Evolutionary conservation across 1,140 invertebrate species (phyloP).

Genomic region (Tetragonula clypearis): DNA sequence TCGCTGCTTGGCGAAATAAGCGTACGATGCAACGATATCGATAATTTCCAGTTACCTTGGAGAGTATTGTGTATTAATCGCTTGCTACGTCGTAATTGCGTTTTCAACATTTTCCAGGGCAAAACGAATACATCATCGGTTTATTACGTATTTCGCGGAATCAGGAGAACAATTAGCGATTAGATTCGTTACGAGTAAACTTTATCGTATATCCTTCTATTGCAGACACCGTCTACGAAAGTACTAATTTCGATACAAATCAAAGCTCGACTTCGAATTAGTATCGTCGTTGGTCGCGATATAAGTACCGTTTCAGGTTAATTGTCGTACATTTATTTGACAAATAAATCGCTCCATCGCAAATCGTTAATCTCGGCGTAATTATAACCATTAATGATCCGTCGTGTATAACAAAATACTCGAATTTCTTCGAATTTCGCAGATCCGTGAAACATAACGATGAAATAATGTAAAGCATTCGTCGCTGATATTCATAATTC

Average conservation of each 20-base stretch:
- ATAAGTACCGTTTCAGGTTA: background rate
- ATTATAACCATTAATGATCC: too few species aligned
- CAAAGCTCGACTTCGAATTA: background rate
- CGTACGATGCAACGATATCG: slow-evolving; percentile 31
- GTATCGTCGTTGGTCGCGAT: background rate
- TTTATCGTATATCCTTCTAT: slow-evolving; percentile 22
- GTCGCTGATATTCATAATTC: too few species aligned
- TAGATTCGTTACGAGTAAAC: slow-evolving; percentile 13
- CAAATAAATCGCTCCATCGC: too few species aligned
- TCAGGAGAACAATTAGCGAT: slow-evolving; percentile 24
- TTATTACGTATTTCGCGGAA: slow-evolving; percentile 9
- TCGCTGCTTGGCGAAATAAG: slow-evolving; percentile 17
- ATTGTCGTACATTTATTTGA: background rate
- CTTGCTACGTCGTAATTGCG: slow-evolving; percentile 35
- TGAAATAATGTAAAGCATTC: too few species aligned
- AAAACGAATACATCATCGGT: background rate
- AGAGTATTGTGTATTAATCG: slow-evolving; percentile 33
- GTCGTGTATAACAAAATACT: too few species aligned
- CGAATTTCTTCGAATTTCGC: too few species aligned
- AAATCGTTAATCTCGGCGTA: rapidly evolving
- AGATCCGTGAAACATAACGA: too few species aligned
- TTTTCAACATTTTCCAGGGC: slow-evolving; percentile 24
- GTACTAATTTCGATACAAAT: background rate
- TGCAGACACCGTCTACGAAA: background rate
- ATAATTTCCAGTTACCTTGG: slow-evolving; percentile 45